Evolutionary conservation across 2,888 invertebrate species (phyloP).

Genomic region (Tribolium freemani): DNA sequence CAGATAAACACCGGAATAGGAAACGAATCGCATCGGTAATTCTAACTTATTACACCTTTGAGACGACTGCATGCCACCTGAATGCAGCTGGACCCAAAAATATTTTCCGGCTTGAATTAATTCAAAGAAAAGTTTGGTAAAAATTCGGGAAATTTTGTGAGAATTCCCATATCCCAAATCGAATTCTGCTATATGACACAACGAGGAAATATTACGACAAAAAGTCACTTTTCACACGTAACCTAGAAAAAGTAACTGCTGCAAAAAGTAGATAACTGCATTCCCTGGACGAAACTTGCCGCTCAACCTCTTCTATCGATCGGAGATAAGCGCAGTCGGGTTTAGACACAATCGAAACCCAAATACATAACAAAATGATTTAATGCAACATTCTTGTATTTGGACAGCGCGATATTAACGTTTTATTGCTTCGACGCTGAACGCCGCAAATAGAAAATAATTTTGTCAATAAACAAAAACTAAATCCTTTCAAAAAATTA

Average conservation of each 20-base stretch:
- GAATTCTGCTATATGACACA: slow-evolving; percentile 52
- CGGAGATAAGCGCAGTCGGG: slow-evolving; percentile 29
- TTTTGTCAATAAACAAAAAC: too few species aligned
- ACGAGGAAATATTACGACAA: slow-evolving; percentile 52
- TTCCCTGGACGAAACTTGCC: slow-evolving; percentile 53
- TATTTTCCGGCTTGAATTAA: not conserved
- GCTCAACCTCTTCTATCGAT: slow-evolving; percentile 47
- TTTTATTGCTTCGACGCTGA: not conserved
- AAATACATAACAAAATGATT: slow-evolving; percentile 13
- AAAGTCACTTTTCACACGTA: slow-evolving; percentile 52
- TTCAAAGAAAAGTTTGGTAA: not conserved
- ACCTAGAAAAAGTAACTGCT: slow-evolving; percentile 51
- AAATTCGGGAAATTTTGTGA: slow-evolving; percentile 33
- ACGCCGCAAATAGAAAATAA: not conserved
- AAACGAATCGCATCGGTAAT: slow-evolving; percentile 46
- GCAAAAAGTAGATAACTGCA: slow-evolving; percentile 55
- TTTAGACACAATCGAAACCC: slow-evolving; percentile 27
- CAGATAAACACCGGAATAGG: slow-evolving; percentile 48
- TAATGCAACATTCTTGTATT: slow-evolving; percentile 6
- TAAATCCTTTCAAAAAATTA: not conserved
- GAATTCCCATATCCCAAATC: slow-evolving; percentile 50
- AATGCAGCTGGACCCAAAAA: slow-evolving; percentile 16
- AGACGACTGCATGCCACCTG: slow-evolving; percentile 18
- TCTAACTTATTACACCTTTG: slow-evolving; percentile 39
- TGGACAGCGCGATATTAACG: not conserved